These are phyloP conservation scores for Calameuta filiformis DNA, from an alignment of 2,888 invertebrate genomes.

Conservation along the genomic window DNA sequence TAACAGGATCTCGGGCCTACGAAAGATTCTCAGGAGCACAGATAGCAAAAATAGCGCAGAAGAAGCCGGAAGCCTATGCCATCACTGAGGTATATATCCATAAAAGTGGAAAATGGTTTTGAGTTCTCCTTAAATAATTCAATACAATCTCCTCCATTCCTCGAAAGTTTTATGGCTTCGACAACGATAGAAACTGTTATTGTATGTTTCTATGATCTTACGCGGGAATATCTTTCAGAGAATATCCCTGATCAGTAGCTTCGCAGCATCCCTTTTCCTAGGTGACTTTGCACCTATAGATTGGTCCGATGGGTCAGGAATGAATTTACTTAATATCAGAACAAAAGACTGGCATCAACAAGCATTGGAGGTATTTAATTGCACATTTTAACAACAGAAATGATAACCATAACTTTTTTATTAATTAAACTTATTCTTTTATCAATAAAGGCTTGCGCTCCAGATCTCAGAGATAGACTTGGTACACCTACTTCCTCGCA, in stretches of 20 bases:
- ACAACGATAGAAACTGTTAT: background rate
- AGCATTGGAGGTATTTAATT: constrained; percentile 74
- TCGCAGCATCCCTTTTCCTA: constrained; percentile 87
- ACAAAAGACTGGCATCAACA: constrained; percentile 80
- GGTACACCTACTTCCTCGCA: constrained; percentile 80
- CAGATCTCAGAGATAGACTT: constrained; percentile 78
- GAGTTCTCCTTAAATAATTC: constrained; percentile 33
- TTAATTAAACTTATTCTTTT: constrained; percentile 23
- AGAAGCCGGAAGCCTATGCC: constrained; percentile 76
- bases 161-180: background rate
- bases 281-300: constrained; percentile 93
- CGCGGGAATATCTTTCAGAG: constrained; percentile 69
- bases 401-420: constrained; percentile 5
- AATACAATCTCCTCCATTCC: background rate
- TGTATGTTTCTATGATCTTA: background rate
- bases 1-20: constrained; percentile 89
- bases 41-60: constrained; percentile 87
- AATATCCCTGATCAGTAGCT: constrained; percentile 94
- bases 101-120: constrained; percentile 27
- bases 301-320: constrained; percentile 92
- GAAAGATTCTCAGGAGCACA: constrained; percentile 95
- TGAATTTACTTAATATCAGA: constrained; percentile 91
- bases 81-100: constrained; percentile 74
- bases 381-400: background rate
- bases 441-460: constrained; percentile 76